These are phyloP conservation scores for Melangyna quadrimaculata DNA, from an alignment of 2,888 invertebrate genomes.

Conservation along the genomic window DNA sequence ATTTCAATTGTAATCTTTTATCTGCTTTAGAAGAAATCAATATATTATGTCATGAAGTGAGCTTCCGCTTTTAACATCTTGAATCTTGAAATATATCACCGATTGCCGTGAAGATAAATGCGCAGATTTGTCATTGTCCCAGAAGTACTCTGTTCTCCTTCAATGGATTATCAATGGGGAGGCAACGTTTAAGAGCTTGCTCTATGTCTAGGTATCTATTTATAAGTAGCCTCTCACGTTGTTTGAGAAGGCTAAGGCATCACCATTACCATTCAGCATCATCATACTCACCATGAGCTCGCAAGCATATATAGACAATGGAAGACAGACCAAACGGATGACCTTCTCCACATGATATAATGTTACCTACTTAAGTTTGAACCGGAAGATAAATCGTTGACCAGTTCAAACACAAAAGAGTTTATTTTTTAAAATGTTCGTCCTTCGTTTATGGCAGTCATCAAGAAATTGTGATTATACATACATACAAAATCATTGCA, in stretches of 20 bases:
- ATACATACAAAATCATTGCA: not conserved
- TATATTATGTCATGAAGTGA: constrained; percentile 66
- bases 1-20: constrained; percentile 69
- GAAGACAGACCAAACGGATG: constrained; percentile 52
- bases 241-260: constrained; percentile 1
- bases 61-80: constrained; percentile 70
- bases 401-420: constrained; percentile 45
- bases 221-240: not conserved
- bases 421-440: constrained; percentile 48
- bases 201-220: not conserved
- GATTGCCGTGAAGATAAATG: constrained; percentile 67
- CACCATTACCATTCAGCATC: not conserved
- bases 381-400: constrained; percentile 60
- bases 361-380: constrained; percentile 62
- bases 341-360: constrained; percentile 65
- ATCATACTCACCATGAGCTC: not conserved
- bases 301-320: constrained; percentile 44
- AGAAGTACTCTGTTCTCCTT: constrained; percentile 61
- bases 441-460: constrained; percentile 30
- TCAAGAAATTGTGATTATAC: constrained; percentile 29
- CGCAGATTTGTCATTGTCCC: constrained; percentile 70
- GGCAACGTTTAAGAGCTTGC: constrained; percentile 44
- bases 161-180: constrained; percentile 66
- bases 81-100: constrained; percentile 70
- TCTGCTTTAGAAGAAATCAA: constrained; percentile 67